Percentiles rank a stretch among this genome's conserved stretches.
Conservation (phyloP, 2,113 vertebrate species). For the Catharus fuscescens region DNA sequence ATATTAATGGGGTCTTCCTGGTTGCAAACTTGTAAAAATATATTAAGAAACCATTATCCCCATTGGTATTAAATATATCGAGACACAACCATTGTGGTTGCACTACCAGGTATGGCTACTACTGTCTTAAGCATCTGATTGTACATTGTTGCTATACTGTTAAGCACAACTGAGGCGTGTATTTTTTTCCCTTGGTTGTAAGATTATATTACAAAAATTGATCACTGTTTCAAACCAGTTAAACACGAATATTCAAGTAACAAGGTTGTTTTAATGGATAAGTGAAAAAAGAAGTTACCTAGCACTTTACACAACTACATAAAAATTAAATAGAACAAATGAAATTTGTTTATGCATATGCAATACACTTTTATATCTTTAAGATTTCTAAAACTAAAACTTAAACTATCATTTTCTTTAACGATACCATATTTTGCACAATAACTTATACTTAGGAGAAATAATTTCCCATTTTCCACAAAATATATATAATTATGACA, state of each 20-base stretch:
- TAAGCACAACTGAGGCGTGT: constrained; percentile 43
- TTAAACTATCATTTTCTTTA: constrained; percentile 78
- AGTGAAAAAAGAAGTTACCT: constrained; percentile 63
- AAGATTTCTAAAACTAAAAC: constrained; percentile 80
- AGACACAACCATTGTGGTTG: neutral
- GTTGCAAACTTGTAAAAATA: constrained; percentile 48
- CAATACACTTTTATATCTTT: constrained; percentile 79
- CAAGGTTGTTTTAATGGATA: constrained; percentile 72
- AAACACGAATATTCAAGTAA: constrained; percentile 81
- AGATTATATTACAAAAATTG: constrained; percentile 54
- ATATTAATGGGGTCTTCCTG: constrained; percentile 39
- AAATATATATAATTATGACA: constrained; percentile 85
- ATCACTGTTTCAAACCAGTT: constrained; percentile 70
- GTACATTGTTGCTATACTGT: constrained; percentile 29
- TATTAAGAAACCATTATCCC: constrained; percentile 34
- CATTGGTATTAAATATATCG: neutral
- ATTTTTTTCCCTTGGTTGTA: constrained; percentile 44
- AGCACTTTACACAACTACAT: constrained; percentile 77
- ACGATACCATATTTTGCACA: constrained; percentile 80
- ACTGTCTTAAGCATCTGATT: constrained; percentile 31
- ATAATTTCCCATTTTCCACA: constrained; percentile 76
- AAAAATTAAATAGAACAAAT: constrained; percentile 84
- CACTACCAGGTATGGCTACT: constrained; percentile 40
- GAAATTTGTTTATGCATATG: constrained; percentile 77
- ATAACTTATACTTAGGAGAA: constrained; percentile 84